phyloP scores from a whole-genome alignment of 2,113 vertebrate genomes.

The Perccottus glenii region DNA sequence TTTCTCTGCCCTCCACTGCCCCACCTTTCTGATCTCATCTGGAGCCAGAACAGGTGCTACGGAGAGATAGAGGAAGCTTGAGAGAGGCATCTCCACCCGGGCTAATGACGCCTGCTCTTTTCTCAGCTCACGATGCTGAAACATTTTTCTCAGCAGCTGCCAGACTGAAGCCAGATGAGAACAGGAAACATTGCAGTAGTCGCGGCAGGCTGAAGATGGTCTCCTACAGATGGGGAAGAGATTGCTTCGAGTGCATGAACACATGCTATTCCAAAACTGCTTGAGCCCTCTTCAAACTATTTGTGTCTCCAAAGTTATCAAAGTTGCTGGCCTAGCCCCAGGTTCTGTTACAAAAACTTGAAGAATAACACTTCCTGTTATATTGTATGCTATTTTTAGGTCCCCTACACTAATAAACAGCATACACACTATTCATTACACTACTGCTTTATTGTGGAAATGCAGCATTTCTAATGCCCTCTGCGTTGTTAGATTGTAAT shows the following conservation, averaged over 20 bases:
- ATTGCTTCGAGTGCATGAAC: slow-evolving; percentile 44
- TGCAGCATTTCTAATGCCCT: slow-evolving; percentile 49
- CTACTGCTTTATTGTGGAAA: slow-evolving; percentile 25
- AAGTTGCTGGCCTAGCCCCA: slow-evolving; percentile 4
- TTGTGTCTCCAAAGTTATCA: slow-evolving; percentile 19
- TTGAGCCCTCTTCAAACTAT: slow-evolving; percentile 9
- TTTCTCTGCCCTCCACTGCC: slow-evolving; percentile 74
- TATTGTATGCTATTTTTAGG: slow-evolving; percentile 18
- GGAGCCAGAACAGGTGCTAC: slow-evolving; percentile 75
- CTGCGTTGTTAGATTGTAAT: slow-evolving; percentile 52
- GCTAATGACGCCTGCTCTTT: slow-evolving; percentile 68
- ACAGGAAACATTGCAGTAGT: slow-evolving; percentile 51
- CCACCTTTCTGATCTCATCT: slow-evolving; percentile 79
- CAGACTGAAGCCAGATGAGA: slow-evolving; percentile 46
- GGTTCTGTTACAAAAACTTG: slow-evolving; percentile 16
- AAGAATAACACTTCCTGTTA: background rate
- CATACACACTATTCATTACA: slow-evolving; percentile 14
- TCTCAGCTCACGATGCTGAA: slow-evolving; percentile 47
- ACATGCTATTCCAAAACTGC: slow-evolving; percentile 20
- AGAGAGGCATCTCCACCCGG: slow-evolving; percentile 68
- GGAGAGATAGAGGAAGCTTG: slow-evolving; percentile 73
- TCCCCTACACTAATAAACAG: slow-evolving; percentile 31
- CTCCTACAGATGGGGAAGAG: slow-evolving; percentile 56
- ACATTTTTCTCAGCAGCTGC: slow-evolving; percentile 45
- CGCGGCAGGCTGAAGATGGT: slow-evolving; percentile 40